Percentiles rank a stretch among this genome's conserved stretches.
Evolutionary conservation across 1,140 invertebrate species (phyloP).

Genomic region (Heliconius hewitsoni): DNA sequence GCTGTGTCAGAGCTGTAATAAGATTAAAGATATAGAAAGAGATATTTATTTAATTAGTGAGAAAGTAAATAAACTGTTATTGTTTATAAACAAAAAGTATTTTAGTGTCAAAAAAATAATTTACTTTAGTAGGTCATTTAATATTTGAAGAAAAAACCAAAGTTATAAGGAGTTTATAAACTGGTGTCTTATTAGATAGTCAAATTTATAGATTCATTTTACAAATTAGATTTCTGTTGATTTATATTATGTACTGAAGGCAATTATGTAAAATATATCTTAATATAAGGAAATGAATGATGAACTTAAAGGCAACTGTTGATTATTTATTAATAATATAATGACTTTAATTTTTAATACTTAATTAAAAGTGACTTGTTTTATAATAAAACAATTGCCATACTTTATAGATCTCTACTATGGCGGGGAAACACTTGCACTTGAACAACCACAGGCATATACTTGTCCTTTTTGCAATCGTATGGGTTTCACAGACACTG

Average conservation of each 20-base stretch:
- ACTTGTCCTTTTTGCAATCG: constrained; percentile 98
- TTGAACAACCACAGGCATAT: constrained; percentile 96
- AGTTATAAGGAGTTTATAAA: no score
- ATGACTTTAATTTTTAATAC: not conserved
- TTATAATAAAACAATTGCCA: not conserved
- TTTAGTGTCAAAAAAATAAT: not conserved
- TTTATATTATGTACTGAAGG: no score
- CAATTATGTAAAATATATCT: no score
- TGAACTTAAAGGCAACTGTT: no score
- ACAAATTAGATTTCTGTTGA: no score
- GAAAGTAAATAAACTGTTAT: not conserved
- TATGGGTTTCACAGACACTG: constrained; percentile 96
- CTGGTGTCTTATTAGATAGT: no score
- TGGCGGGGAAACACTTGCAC: constrained; percentile 93
- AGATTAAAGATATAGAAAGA: constrained; percentile 13
- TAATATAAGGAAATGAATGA: no score
- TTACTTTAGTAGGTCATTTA: not conserved
- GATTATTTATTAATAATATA: not conserved
- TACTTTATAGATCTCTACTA: constrained; percentile 92
- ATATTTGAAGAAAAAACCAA: no score
- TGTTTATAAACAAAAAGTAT: constrained; percentile 9
- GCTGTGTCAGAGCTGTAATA: constrained; percentile 21
- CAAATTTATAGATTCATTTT: no score
- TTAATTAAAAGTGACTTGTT: not conserved
- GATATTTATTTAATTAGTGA: constrained; percentile 6